These are phyloP conservation scores for Lagopus leucura DNA, from an alignment of 2,113 vertebrate genomes.

Conservation along the genomic window DNA sequence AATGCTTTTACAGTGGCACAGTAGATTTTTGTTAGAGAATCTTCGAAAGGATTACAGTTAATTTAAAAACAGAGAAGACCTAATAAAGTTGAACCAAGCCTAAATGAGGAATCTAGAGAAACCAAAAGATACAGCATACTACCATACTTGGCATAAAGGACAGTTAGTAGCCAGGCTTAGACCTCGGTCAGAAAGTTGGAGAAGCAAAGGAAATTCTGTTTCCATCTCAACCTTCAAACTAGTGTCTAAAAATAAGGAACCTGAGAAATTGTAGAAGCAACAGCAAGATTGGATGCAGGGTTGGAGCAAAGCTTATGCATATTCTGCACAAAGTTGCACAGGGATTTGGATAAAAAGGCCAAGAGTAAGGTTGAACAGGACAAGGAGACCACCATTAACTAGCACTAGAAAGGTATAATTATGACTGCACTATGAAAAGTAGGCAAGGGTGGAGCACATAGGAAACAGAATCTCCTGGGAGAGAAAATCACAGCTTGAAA, in stretches of 20 bases:
- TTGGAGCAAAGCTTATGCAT: not conserved
- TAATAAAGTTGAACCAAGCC: not conserved
- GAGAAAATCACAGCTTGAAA: not conserved
- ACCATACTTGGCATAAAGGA: not conserved
- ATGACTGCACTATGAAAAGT: not conserved
- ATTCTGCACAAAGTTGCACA: not conserved
- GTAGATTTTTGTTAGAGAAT: not conserved
- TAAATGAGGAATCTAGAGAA: not conserved
- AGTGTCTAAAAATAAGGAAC: not conserved
- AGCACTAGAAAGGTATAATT: not conserved
- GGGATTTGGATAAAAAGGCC: not conserved
- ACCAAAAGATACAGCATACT: not conserved
- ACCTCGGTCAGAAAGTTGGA: not conserved
- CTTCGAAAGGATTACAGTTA: not conserved
- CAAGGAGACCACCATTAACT: fast-evolving
- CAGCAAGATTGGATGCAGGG: not conserved
- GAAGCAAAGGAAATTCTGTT: not conserved
- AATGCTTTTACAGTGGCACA: not conserved
- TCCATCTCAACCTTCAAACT: not conserved
- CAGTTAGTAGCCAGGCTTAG: not conserved
- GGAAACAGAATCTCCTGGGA: not conserved
- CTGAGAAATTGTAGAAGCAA: not conserved
- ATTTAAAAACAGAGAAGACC: not conserved
- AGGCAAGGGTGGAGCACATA: not conserved
- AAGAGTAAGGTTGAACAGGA: not conserved